Percentiles rank a stretch among this genome's conserved stretches.
These are phyloP conservation scores for Electrophaes corylata DNA, from an alignment of 2,888 invertebrate genomes.

Conservation along the genomic window DNA sequence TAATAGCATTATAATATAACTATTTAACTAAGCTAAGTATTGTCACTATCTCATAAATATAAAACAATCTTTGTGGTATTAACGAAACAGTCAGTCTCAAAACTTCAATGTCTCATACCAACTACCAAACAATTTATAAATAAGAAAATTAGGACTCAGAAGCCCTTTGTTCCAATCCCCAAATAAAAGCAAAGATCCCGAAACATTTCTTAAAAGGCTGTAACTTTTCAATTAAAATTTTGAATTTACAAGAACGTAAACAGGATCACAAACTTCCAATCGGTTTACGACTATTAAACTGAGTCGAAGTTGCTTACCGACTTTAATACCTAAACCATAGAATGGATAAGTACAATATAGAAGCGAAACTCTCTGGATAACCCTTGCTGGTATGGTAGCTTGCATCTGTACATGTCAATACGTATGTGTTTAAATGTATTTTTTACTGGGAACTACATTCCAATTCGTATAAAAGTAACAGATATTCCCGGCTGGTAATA, in stretches of 20 bases:
- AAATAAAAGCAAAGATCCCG: slow-evolving; percentile 26
- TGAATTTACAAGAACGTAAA: slow-evolving; percentile 32
- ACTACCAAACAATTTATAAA: slow-evolving; percentile 14
- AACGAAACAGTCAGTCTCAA: background rate
- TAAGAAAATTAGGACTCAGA: slow-evolving; percentile 17
- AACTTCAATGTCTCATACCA: background rate
- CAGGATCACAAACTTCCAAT: slow-evolving; percentile 39
- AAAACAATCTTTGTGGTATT: background rate
- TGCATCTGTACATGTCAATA: no score
- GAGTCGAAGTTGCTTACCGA: slow-evolving; percentile 39
- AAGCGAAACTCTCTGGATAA: slow-evolving; percentile 1
- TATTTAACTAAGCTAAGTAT: background rate
- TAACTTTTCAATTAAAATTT: slow-evolving; percentile 35
- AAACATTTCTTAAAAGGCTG: slow-evolving; percentile 25
- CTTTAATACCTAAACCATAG: slow-evolving; percentile 43
- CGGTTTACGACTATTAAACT: slow-evolving; percentile 42
- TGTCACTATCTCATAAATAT: background rate
- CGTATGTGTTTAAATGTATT: no score
- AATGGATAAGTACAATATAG: background rate
- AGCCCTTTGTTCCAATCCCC: slow-evolving; percentile 25
- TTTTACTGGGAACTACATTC: no score
- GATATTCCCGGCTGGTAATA: no score
- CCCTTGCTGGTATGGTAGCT: no score
- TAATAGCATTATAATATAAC: no score
- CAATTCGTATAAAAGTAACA: no score